Evolutionary conservation across 2,113 vertebrate genomes (phyloP).

Genomic region (Dunckerocampus dactyliophorus): DNA sequence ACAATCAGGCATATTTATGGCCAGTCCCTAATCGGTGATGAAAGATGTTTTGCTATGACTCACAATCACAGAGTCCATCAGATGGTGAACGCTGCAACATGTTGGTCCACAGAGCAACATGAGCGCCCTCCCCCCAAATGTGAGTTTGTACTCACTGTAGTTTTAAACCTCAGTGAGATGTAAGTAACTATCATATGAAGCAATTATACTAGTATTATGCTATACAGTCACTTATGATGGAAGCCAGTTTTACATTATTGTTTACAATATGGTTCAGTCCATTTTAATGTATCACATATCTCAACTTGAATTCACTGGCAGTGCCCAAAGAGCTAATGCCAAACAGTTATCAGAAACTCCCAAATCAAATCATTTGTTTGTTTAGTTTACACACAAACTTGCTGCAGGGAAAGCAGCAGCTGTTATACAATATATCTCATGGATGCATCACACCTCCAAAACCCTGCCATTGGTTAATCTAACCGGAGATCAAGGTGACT

Average conservation of each 20-base stretch:
- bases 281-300: conserved; percentile 19
- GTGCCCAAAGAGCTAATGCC: conserved; percentile 56
- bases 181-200: background rate
- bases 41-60: too few species aligned
- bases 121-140: too few species aligned
- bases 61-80: too few species aligned
- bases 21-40: too few species aligned
- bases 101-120: too few species aligned
- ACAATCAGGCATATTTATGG: background rate
- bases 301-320: conserved; percentile 40
- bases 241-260: conserved; percentile 24
- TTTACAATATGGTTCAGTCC: conserved; percentile 47
- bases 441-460: conserved; percentile 46
- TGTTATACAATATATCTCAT: conserved; percentile 21
- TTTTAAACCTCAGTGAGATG: background rate
- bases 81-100: too few species aligned
- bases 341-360: conserved; percentile 25
- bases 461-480: conserved; percentile 59
- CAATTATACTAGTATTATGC: conserved; percentile 10
- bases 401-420: conserved; percentile 35
- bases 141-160: too few species aligned
- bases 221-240: conserved; percentile 28
- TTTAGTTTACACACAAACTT: conserved; percentile 43
- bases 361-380: conserved; percentile 48
- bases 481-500: conserved; percentile 63